A percentile compares a stretch with the other conserved stretches of the same genome.
These are phyloP conservation scores for Romanomermis culicivorax DNA, from an alignment of 2,888 invertebrate species.

Conservation along the genomic window DNA sequence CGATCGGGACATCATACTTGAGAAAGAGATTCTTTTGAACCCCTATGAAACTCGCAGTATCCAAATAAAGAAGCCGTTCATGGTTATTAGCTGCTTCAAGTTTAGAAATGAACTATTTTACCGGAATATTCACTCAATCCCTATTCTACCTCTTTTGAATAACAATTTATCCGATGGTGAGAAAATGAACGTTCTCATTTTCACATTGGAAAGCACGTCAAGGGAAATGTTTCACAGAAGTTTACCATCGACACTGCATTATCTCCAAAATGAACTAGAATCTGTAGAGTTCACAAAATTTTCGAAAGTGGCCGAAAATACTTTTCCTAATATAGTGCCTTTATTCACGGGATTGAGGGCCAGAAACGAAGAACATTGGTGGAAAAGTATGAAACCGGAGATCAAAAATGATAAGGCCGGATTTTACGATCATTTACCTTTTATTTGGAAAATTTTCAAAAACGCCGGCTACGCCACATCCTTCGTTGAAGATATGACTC, in stretches of 20 bases:
- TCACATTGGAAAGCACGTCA: constrained; percentile 1
- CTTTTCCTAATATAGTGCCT: not conserved
- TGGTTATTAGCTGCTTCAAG: not conserved
- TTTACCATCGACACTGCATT: not conserved
- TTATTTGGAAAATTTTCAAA: not conserved
- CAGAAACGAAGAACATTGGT: not conserved
- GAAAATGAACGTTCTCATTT: not conserved
- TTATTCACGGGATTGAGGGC: not conserved
- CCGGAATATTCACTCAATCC: not conserved
- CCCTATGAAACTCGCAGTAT: not conserved
- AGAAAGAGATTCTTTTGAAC: not conserved
- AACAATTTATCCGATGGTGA: not conserved
- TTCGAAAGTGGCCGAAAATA: not conserved
- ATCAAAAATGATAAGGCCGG: not conserved
- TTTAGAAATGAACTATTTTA: not conserved
- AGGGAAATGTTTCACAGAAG: not conserved
- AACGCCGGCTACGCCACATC: not conserved
- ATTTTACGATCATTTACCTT: not conserved
- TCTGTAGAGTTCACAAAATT: not conserved
- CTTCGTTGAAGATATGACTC: not conserved
- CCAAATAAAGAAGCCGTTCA: not conserved
- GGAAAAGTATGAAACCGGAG: not conserved
- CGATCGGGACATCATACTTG: not conserved
- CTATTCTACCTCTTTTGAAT: too few species aligned
- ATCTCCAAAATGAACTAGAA: not conserved